phyloP scores from a whole-genome alignment of 2,797 vertebrate species.

The Psittacula echo region DNA sequence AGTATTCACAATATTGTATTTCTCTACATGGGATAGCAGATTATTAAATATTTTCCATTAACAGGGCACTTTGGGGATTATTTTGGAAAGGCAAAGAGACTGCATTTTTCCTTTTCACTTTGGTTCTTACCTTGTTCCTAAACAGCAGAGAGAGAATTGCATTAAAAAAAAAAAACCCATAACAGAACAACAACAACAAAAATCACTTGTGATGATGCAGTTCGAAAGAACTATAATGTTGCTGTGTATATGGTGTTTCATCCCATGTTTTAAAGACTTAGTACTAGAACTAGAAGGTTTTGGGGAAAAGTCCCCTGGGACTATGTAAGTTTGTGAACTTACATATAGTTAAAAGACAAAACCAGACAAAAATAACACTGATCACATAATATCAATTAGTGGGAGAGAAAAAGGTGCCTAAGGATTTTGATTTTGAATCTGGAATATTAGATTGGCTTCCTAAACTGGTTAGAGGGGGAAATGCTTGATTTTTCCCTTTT shows the following conservation, averaged over 20 bases:
- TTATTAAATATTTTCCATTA: neutral
- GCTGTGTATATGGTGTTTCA: neutral
- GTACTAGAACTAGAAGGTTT: neutral
- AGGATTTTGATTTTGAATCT: neutral
- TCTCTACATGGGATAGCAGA: neutral
- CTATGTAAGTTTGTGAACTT: neutral
- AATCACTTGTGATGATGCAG: neutral
- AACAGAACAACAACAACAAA: neutral
- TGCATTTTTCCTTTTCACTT: neutral
- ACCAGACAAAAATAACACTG: neutral
- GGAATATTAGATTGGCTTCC: neutral
- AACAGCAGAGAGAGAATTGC: neutral
- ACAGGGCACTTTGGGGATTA: neutral
- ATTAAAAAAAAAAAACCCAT: neutral
- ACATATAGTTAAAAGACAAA: neutral
- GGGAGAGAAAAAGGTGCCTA: neutral
- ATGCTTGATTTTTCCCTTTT: neutral
- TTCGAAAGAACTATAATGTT: neutral
- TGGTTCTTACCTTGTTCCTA: neutral
- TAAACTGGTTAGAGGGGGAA: neutral
- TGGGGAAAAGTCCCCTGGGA: neutral
- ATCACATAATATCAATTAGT: neutral
- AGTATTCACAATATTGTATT: neutral
- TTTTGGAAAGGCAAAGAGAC: neutral
- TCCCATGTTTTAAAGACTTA: neutral